These are phyloP conservation scores for Acrocyrtus sp. DNA, from an alignment of 2,888 invertebrate genomes.

Conservation along the genomic window DNA sequence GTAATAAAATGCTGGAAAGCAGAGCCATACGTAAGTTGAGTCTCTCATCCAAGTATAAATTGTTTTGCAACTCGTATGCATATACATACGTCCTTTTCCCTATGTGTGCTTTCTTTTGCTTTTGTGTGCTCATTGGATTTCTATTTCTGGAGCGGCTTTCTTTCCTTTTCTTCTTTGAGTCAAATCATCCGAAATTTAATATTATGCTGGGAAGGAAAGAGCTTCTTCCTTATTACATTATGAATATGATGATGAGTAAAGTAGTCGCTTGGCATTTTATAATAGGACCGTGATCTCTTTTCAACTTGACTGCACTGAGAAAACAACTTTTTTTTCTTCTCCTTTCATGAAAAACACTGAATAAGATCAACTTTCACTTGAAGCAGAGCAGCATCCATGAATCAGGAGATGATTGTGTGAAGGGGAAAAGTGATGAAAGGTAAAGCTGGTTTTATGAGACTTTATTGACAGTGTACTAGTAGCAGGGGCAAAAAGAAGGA, in stretches of 20 bases:
- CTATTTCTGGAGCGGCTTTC: too few species aligned
- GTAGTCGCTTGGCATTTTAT: too few species aligned
- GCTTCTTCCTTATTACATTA: constrained; percentile 19
- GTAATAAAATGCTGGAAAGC: too few species aligned
- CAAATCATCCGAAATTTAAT: constrained; percentile 35
- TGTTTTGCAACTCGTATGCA: too few species aligned
- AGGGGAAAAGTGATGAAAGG: constrained; percentile 17
- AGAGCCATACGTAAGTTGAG: too few species aligned
- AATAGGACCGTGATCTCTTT: constrained; percentile 23
- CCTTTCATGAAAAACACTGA: neutral
- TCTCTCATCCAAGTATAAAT: too few species aligned
- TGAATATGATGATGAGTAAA: too few species aligned
- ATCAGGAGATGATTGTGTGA: neutral
- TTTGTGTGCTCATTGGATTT: constrained; percentile 27
- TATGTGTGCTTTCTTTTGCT: too few species aligned
- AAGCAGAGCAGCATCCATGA: too few species aligned
- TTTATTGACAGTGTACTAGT: constrained; percentile 15
- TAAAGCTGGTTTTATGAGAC: constrained; percentile 46
- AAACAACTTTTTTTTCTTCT: neutral
- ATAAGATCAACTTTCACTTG: too few species aligned
- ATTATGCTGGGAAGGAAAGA: constrained; percentile 11
- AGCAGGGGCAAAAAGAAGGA: neutral
- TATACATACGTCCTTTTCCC: too few species aligned
- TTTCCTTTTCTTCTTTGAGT: constrained; percentile 19
- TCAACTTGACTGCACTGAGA: constrained; percentile 23